These are phyloP conservation scores for Trypoxylon attenuatum DNA, from an alignment of 2,888 invertebrate species.

Conservation along the genomic window DNA sequence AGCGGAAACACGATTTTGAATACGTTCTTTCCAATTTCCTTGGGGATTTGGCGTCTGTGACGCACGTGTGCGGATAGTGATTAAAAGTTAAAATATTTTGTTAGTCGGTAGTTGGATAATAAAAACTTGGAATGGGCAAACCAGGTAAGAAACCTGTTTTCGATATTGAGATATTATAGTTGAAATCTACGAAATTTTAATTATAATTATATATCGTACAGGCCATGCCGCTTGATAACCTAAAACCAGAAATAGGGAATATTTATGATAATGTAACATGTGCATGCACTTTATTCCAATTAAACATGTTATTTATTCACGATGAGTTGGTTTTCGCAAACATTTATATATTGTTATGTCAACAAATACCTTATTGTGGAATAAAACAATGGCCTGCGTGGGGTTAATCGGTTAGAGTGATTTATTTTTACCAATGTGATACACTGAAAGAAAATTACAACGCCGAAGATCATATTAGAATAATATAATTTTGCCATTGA, in stretches of 20 bases:
- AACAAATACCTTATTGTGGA: neutral
- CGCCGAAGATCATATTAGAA: too few species aligned
- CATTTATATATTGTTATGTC: neutral
- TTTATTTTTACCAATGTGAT: neutral
- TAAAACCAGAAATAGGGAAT: neutral
- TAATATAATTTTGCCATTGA: too few species aligned
- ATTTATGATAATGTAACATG: conserved; percentile 6
- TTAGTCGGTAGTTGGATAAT: neutral
- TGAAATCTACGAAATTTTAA: neutral
- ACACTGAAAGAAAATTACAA: neutral
- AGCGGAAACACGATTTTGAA: conserved; percentile 28
- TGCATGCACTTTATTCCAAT: neutral
- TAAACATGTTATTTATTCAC: neutral
- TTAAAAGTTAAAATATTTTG: conserved; percentile 1
- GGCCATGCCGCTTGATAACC: neutral
- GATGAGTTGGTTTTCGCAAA: neutral
- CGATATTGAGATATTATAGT: neutral
- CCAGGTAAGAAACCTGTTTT: conserved; percentile 67
- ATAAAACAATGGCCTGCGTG: neutral
- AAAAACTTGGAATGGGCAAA: conserved; percentile 71
- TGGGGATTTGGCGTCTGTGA: conserved; percentile 43
- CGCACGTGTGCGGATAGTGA: conserved; percentile 43
- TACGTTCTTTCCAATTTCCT: conserved; percentile 44
- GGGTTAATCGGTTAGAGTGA: too few species aligned
- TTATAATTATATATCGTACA: neutral